Base-by-base conservation (phyloP, 2,888 invertebrate species). In the Agonopterix subpropinquella region DNA sequence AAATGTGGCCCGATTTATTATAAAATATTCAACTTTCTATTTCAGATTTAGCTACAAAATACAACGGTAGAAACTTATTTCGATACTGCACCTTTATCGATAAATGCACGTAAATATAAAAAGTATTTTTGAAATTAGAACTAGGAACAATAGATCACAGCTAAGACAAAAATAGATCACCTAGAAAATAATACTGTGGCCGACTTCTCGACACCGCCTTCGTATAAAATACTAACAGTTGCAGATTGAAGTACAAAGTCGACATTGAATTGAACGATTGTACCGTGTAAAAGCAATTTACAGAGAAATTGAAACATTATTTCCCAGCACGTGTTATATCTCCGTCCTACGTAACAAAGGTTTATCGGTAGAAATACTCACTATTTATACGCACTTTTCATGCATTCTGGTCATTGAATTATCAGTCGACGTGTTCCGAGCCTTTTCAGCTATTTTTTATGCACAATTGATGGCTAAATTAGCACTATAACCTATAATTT, bases 401-500 rank as follows among this genome's bases (percentile, higher is more conserved):
- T 67, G 73, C 70, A 67, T 67, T 64, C 53, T 56, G 53, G 58
- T 62, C 59, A 49, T 54, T 53, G 49, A 59, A 65, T 50, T 61
- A 54, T 55, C 47, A 53, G 53, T 52, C 39, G 58, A 58, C 53
- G 65, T 66, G 55, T 63, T 59, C 54, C 55, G 64, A 64, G 62
- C 53, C 53, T 53, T 61, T 70, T 65, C 62, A 56, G 59, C 58
- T 56, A 55, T 61, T 67, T 77, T 70, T 59, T 58, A 65, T 67
- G 67, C 79, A 81, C 82, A 62, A 65, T 56, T 69, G 71, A 61
- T 67, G 66, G 60, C 65, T 64, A 70, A 77, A 73, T 76, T 67
- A 69, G 57, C 80, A 81, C 77, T 81, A 71, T 87, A 87, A 86
- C 87, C 86, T 86, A 77, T 62, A 81, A 79, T 76, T 69, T 62